A percentile compares a stretch with the other conserved stretches of the same genome.
Evolutionary conservation across 1,140 invertebrate species (phyloP).

Genomic region (Macrocentrus cingulum): DNA sequence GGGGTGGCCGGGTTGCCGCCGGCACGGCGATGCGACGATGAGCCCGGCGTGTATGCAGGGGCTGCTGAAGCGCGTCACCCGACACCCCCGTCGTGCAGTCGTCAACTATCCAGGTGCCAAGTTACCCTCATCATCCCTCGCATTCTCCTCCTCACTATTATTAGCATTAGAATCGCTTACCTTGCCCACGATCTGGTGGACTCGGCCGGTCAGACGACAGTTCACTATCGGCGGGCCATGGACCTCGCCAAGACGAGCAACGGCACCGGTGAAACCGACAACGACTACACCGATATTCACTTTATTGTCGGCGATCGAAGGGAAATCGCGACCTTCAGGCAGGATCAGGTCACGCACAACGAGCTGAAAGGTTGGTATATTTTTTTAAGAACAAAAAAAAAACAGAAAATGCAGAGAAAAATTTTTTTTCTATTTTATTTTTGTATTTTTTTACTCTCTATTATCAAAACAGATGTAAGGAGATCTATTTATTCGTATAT

Average conservation of each 20-base stretch:
- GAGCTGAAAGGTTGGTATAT: constrained; percentile 48
- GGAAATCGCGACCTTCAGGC: constrained; percentile 58
- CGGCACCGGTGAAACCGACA: constrained; percentile 45
- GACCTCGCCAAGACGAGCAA: constrained; percentile 50
- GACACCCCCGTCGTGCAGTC: constrained; percentile 39
- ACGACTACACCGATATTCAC: constrained; percentile 52
- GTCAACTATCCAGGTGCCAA: not conserved
- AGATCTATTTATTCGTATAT: no score
- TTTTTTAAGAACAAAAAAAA: not conserved
- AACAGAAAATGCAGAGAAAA: no score
- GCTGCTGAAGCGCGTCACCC: constrained; percentile 44
- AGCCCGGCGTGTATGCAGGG: constrained; percentile 46
- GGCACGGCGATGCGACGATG: constrained; percentile 56
- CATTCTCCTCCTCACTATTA: not conserved
- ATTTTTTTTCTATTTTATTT: no score
- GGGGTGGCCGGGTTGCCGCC: constrained; percentile 42
- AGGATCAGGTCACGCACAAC: constrained; percentile 54
- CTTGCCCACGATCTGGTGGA: not conserved
- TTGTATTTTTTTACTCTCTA: no score
- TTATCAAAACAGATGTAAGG: no score
- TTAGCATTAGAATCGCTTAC: constrained; percentile 2
- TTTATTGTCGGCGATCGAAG: constrained; percentile 60
- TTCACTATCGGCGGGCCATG: constrained; percentile 48
- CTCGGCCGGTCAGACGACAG: constrained; percentile 18
- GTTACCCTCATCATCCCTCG: constrained; percentile 9